Base-by-base conservation (phyloP, 2,113 vertebrate species). In the Embiotoca jacksoni region DNA sequence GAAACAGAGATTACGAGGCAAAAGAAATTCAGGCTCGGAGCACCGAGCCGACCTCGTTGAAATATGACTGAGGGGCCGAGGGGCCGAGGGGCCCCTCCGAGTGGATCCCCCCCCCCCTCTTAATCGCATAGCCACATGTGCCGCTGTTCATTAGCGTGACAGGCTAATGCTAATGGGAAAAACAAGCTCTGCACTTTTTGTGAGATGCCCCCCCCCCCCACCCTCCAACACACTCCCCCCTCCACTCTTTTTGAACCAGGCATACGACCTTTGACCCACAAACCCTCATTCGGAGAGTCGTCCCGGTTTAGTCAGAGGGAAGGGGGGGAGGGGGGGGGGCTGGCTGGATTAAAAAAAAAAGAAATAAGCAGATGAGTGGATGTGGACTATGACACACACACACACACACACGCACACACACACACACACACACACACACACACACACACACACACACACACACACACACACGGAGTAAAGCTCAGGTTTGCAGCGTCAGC, bases 51-150 rank as follows among this genome's bases (percentile, higher is more conserved):
- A 14, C 3, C 44, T 35, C 3, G n/a, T 0, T 72, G 65, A 79
- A 75, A 67, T 36, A 73, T 4, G 8, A 59, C 77, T 36, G 46
- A 53, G 65, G 58, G 69, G 67, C 49, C n/a, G n/a, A n/a, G n/a
- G n/a, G n/a, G n/a, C n/a, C n/a, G 33, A 67, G 56, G 53, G 78
- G 72, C 62, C 75, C 75, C 74, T 56, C 0, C 0, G 0, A 50
- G 62, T 53, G 79, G 61, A 70, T 55, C 1, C 46, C 66, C 35
- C 23, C 71, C 52, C 1, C 46, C 66, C 35, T 31, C 71, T 8
- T 91, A 70, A 91, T 84, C 47, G 37, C 71, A 85, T 30, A 64
- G 69, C 88, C 89, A 91, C 85, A 90, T 89, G 90, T 75, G 78
- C 78, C 47, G n/a, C 23, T 53, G 64, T 46, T 82, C 87, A 82